Evolutionary conservation across 2,113 vertebrate species (phyloP).

Genomic region (Peromyscus californicus): DNA sequence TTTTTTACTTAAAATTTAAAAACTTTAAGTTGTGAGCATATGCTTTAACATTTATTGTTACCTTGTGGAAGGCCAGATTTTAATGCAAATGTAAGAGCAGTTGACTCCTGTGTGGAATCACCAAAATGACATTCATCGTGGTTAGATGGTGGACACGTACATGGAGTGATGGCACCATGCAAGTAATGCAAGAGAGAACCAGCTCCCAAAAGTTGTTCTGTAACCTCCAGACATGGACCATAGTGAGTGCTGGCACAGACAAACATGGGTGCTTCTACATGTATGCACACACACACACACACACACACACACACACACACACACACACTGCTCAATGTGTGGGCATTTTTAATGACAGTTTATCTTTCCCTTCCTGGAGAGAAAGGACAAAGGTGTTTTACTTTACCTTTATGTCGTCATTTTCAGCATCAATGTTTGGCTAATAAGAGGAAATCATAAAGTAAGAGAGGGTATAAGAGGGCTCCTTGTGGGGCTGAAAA

Average conservation of each 20-base stretch:
- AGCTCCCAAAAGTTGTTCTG: not conserved
- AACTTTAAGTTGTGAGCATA: not conserved
- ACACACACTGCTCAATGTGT: not conserved
- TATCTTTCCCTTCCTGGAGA: not conserved
- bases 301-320: not conserved
- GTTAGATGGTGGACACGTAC: not conserved
- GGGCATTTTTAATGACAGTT: not conserved
- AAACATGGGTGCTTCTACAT: not conserved
- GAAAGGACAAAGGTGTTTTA: not conserved
- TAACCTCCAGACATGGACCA: not conserved
- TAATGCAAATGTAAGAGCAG: not conserved
- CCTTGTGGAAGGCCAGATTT: not conserved
- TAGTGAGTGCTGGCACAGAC: not conserved
- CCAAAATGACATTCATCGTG: not conserved
- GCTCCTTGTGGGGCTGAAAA: rapidly evolving
- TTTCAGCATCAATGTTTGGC: too few relatives aligned
- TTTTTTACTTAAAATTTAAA: not conserved
- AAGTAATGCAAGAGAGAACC: not conserved
- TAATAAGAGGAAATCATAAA: not conserved
- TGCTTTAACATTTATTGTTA: not conserved
- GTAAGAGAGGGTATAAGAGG: not conserved
- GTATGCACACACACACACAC: not conserved
- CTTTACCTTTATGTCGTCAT: not conserved
- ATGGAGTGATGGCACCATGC: rapidly evolving
- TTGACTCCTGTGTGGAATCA: not conserved